Evolutionary conservation across 2,888 invertebrate genomes (phyloP).

Genomic region (Diplazon laetatorius): DNA sequence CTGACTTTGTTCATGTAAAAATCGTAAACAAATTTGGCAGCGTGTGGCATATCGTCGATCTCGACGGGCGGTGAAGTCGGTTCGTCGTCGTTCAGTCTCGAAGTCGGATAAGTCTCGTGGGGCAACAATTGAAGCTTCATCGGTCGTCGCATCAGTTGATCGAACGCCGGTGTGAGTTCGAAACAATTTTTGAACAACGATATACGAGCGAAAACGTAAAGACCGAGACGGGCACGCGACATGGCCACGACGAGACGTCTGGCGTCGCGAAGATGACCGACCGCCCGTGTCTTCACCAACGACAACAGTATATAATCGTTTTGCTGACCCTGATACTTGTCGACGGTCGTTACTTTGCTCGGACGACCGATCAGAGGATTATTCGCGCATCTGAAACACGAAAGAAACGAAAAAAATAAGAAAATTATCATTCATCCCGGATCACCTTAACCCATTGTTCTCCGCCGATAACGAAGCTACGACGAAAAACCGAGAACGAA

Average conservation of each 20-base stretch:
- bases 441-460: too few relatives aligned
- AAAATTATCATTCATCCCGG: not conserved
- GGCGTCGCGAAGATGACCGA: slow-evolving; percentile 99
- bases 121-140: slow-evolving; percentile 91
- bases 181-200: slow-evolving; percentile 97
- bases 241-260: slow-evolving; percentile 98
- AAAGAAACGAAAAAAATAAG: slow-evolving; percentile 7
- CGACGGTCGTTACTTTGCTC: slow-evolving; percentile 97
- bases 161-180: slow-evolving; percentile 97
- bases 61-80: slow-evolving; percentile 84
- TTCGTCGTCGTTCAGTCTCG: slow-evolving; percentile 83
- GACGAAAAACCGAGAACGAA: too few relatives aligned
- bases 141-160: slow-evolving; percentile 92
- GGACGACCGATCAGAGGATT: slow-evolving; percentile 98
- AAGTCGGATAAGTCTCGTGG: slow-evolving; percentile 91
- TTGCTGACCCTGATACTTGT: slow-evolving; percentile 99
- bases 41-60: slow-evolving; percentile 94
- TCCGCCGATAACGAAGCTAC: too few relatives aligned
- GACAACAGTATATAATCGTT: slow-evolving; percentile 99
- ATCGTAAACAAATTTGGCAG: slow-evolving; percentile 97
- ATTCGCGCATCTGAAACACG: slow-evolving; percentile 89
- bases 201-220: slow-evolving; percentile 97
- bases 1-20: slow-evolving; percentile 92
- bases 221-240: slow-evolving; percentile 97
- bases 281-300: slow-evolving; percentile 96